Base-by-base conservation (phyloP, 2,797 vertebrate genomes). In the Taeniopygia guttata region DNA sequence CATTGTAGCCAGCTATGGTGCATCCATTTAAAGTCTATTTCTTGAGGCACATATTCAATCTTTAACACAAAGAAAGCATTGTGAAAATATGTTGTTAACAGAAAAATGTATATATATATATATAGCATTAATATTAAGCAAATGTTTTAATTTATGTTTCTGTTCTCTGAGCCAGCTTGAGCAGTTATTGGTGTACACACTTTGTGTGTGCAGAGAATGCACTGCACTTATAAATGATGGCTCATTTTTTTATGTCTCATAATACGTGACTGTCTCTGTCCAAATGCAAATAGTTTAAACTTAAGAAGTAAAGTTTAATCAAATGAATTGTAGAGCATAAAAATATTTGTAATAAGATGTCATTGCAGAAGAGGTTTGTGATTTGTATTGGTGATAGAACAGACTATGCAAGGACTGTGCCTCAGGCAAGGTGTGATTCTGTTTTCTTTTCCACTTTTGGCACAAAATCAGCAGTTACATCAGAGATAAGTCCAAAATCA, bases 261-360 rank as follows among this genome's bases (percentile, higher is more conserved):
- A 93, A 64, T 45, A 66, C 51, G n/a, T 29, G 13, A 34, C 45
- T 77, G 42, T n/a, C 54, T 59, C 72, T 93, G 81, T 88, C 46
- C 75, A 96, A 90, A 84, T 52, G 36, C 38, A 96, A 93, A 82
- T 56, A 87, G 75, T 45, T 91, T 85, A 49, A 88, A 54, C 56
- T 84, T 92, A 92, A 91, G 59, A 95, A 81, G 42, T 79, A 77
- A 81, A 95, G 55, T 82, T 93, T 93, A 93, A 89, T 84, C 46
- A 76, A 93, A 68, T 64, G 16, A 94, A 95, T 60, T 69, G 77
- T 45, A 89, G 40, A 87, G 72, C 45, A 81, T 83, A 79, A 85
- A 85, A 89, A 45, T 77, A 58, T 80, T 94, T 83, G 59, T 78
- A 75, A 92, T 72, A 81, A 60, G 77, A 34, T 38, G 56, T 88